Percentiles rank a stretch among this genome's conserved stretches.
Conservation (phyloP, 2,113 vertebrate species). For the Chelonoidis abingdonii region DNA sequence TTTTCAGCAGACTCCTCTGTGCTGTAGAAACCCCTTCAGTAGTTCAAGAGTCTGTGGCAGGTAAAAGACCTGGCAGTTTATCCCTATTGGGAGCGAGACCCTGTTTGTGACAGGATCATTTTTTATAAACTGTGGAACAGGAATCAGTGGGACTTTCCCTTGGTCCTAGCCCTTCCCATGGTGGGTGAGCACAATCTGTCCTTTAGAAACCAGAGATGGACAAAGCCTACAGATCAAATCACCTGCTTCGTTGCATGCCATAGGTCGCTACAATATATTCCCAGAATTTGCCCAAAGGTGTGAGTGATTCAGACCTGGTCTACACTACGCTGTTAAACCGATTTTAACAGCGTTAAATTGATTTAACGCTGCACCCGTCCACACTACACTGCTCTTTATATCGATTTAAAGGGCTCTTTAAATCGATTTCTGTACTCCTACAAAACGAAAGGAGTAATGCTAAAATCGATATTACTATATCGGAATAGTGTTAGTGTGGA, state of each 20-base stretch:
- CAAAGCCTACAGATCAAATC: not conserved
- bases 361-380: too few species aligned
- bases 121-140: not conserved
- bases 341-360: too few species aligned
- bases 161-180: not conserved
- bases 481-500: too few species aligned
- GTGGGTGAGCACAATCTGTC: not conserved
- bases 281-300: not conserved
- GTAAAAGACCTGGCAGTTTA: not conserved
- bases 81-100: not conserved
- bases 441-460: too few species aligned
- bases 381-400: too few species aligned
- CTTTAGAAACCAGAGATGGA: not conserved
- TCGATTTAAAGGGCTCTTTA: too few species aligned
- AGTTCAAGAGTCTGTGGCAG: not conserved
- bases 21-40: not conserved
- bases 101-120: not conserved
- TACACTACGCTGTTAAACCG: too few species aligned
- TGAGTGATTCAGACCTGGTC: not conserved
- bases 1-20: not conserved
- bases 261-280: not conserved
- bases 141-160: not conserved
- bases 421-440: too few species aligned
- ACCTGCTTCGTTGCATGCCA: not conserved
- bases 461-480: too few species aligned